Evolutionary conservation across 2,888 invertebrate genomes (phyloP), one percentile per base, ranked within the genome.

Genomic region (Acanthopleura granulata): DNA sequence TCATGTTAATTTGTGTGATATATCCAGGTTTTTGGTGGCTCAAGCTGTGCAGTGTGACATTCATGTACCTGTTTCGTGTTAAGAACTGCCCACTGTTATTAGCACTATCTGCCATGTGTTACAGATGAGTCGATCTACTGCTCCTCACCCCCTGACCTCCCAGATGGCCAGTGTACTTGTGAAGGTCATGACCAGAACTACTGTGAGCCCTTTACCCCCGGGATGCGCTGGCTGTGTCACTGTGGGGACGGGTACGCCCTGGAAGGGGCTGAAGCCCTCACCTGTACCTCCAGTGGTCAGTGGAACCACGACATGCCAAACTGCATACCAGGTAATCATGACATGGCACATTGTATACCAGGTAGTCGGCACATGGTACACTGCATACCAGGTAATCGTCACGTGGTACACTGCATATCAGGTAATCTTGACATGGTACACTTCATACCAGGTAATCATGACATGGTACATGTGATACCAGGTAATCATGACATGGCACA

Each of bases 121-220:
- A 40, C 40, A 57, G 57, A 57, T 57, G 57, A 57, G 22, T 57
- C 57, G 4, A 25, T 71, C 4, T 30, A 73, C 62, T 57, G 73
- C 62, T 15, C 22, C 22, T 62, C 62, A 27, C 73, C 73, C 27
- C 27, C 27, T 29, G 29, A 25, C 22, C 12, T 40, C 6, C 25
- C n/a, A 11, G 16, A 73, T 61, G 73, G 73, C 1, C 16, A 18
- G 18, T 71, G 71, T 27, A 71, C 30, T 4, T 71, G 71, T 71
- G 22, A 29, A 9, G 71, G 71, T 15, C 71, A 71, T 18, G 80
- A 83, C 76, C 72, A 84, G 16, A 75, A 76, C 49, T 80, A 77
- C 66, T 86, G 86, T 76, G 79, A 81, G 78, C 86, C 85, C 1
- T 85, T 83, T 69, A 82, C 79, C 71, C 73, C 74, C 0, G 83